A percentile compares a stretch with the other conserved stretches of the same genome.
Conservation (phyloP, 1,140 invertebrate genomes). For the Cydia splendana region DNA sequence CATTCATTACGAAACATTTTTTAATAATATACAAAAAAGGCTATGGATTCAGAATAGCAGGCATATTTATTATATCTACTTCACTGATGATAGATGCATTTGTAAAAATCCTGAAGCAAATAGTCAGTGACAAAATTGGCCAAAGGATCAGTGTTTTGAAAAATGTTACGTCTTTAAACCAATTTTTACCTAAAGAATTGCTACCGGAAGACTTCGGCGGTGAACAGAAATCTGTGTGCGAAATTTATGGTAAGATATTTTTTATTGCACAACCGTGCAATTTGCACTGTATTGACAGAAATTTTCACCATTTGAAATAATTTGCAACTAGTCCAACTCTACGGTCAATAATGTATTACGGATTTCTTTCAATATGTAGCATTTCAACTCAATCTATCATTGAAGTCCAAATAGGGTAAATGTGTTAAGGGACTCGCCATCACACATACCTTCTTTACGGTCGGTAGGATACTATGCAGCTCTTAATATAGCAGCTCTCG, state of each 20-base stretch:
- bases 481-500: neutral
- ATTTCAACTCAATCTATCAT: too few relatives aligned
- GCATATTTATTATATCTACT: conserved; percentile 4
- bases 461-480: neutral
- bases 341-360: too few relatives aligned
- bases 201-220: neutral
- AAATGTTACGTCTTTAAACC: neutral
- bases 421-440: neutral
- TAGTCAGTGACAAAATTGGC: neutral
- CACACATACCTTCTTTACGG: neutral
- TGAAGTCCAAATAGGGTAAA: too few relatives aligned
- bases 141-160: neutral
- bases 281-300: too few relatives aligned
- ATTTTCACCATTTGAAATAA: too few relatives aligned
- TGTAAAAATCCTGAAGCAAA: neutral
- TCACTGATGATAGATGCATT: neutral
- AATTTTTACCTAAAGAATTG: conserved; percentile 3
- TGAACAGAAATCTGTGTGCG: neutral
- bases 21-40: neutral
- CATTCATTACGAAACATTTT: too few relatives aligned
- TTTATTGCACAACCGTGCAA: too few relatives aligned
- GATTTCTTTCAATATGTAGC: too few relatives aligned
- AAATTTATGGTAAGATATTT: conserved; percentile 1
- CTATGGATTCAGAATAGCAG: neutral
- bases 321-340: too few relatives aligned